Evolutionary conservation across 2,888 invertebrate genomes (phyloP).

Genomic region (Vannuccia rotundouncinata): DNA sequence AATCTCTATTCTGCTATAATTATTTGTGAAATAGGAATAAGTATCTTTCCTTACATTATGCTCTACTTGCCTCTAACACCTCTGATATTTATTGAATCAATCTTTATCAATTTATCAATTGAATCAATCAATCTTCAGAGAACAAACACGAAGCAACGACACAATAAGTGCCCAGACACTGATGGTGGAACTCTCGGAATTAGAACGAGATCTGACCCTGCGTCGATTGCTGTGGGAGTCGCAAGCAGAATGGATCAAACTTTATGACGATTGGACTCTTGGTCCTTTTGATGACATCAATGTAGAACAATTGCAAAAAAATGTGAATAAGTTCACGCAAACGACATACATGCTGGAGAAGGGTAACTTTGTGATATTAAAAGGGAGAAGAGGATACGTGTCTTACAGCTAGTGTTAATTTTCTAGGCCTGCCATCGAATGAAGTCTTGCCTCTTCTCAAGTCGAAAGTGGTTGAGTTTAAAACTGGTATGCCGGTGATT

Average conservation of each 20-base stretch:
- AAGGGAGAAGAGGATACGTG: background rate
- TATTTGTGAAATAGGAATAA: too few species aligned
- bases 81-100: too few species aligned
- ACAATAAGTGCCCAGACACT: background rate
- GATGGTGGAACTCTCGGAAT: constrained; percentile 50
- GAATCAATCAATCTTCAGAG: too few species aligned
- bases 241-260: constrained; percentile 52
- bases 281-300: constrained; percentile 51
- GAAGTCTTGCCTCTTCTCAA: constrained; percentile 54
- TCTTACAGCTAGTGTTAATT: background rate
- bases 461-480: constrained; percentile 54
- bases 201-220: constrained; percentile 54
- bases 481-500: constrained; percentile 55
- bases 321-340: constrained; percentile 55
- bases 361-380: constrained; percentile 44
- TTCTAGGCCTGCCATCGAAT: constrained; percentile 53
- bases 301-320: constrained; percentile 54
- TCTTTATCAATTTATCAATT: too few species aligned
- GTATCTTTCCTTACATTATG: too few species aligned
- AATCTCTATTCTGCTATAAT: too few species aligned
- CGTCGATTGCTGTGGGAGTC: constrained; percentile 54
- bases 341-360: constrained; percentile 57
- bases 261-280: constrained; percentile 52
- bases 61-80: too few species aligned
- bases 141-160: background rate